Evolutionary conservation across 1,140 invertebrate genomes (phyloP).

Genomic region (Pseudomyrmex pallidus): DNA sequence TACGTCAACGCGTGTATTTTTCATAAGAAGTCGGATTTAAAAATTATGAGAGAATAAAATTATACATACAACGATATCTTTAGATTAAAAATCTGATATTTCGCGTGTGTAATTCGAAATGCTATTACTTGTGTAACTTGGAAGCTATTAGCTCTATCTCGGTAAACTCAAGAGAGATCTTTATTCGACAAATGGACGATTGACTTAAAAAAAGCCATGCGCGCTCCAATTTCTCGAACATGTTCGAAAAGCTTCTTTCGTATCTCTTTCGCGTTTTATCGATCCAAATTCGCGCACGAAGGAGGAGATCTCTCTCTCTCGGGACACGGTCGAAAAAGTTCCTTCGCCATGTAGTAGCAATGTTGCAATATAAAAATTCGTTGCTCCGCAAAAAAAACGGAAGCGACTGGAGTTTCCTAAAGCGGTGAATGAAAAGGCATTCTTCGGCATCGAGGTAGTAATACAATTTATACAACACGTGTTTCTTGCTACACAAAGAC

Average conservation of each 20-base stretch:
- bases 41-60: background rate
- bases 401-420: conserved; percentile 44
- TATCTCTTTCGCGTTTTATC: conserved; percentile 25
- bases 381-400: background rate
- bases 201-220: background rate
- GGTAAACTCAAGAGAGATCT: no score
- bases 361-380: conserved; percentile 32
- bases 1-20: no score
- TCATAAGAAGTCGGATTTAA: no score
- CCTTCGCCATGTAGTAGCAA: conserved; percentile 45
- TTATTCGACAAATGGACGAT: background rate
- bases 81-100: background rate
- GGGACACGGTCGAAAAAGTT: conserved; percentile 31
- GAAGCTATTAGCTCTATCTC: background rate
- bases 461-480: conserved; percentile 60
- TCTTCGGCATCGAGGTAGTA: conserved; percentile 58
- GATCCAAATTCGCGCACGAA: conserved; percentile 17
- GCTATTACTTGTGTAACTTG: background rate
- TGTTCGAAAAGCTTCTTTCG: conserved; percentile 7
- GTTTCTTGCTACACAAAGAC: conserved; percentile 69
- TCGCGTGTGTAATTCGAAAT: background rate
- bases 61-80: background rate
- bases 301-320: conserved; percentile 2
- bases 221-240: conserved; percentile 32
- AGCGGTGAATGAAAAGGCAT: conserved; percentile 65